Conservation (phyloP, 2,113 vertebrate species). For the Diphyllodes magnificus region DNA sequence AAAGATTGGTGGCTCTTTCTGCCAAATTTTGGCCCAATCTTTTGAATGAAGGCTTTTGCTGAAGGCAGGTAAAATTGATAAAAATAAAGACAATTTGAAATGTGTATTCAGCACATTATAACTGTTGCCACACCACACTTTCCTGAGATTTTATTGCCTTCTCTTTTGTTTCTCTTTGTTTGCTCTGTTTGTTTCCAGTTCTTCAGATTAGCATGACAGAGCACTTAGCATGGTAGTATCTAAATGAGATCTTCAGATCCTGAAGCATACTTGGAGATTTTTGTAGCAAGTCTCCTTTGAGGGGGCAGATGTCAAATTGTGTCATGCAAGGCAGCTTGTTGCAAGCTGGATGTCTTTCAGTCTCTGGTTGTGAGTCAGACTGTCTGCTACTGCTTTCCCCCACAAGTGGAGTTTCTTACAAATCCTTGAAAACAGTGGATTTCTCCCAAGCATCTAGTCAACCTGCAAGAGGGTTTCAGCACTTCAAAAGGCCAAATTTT, state of each 20-base stretch:
- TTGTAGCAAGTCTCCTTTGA: background rate
- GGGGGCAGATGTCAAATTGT: background rate
- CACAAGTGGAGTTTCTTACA: background rate
- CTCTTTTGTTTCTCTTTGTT: background rate
- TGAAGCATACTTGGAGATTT: background rate
- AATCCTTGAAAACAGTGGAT: background rate
- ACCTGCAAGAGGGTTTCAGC: background rate
- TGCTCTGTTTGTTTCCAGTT: background rate
- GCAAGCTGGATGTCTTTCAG: background rate
- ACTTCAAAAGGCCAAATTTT: background rate
- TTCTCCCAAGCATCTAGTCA: background rate
- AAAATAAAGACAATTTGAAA: background rate
- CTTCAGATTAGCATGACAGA: background rate
- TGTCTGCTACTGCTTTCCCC: background rate
- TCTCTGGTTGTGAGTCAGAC: background rate
- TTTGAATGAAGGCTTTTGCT: background rate
- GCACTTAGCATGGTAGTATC: background rate
- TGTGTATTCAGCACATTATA: background rate
- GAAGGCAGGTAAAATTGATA: background rate
- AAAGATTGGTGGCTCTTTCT: background rate
- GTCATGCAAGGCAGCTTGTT: background rate
- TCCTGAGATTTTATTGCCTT: background rate
- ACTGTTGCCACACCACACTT: background rate
- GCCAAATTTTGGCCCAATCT: background rate
- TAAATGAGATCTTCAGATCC: background rate